These are phyloP conservation scores for Mungos mungo DNA, from an alignment of 2,113 vertebrate genomes.

Conservation along the genomic window DNA sequence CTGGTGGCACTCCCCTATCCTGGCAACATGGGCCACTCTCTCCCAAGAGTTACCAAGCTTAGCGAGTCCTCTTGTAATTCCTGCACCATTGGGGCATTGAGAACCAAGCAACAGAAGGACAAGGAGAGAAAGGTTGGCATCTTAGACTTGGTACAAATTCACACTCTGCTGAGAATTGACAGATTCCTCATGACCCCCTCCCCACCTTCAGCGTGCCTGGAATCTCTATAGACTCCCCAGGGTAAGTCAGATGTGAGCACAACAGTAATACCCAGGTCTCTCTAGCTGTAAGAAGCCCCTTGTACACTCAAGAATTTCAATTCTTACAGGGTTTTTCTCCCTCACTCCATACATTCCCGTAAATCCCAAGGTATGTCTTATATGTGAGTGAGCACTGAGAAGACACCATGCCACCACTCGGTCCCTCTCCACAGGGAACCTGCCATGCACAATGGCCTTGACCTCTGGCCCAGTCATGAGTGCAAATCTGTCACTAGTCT, in stretches of 20 bases:
- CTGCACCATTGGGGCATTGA: not conserved
- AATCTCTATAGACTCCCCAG: not conserved
- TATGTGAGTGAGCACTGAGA: not conserved
- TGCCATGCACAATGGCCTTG: not conserved
- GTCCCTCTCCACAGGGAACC: not conserved
- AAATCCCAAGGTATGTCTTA: not conserved
- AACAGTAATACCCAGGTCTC: not conserved
- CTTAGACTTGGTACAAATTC: not conserved
- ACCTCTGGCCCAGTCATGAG: not conserved
- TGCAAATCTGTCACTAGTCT: not conserved
- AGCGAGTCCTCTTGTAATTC: not conserved
- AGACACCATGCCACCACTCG: not conserved
- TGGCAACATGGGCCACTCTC: no score
- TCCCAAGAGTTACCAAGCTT: not conserved
- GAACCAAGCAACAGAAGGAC: not conserved
- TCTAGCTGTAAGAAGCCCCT: not conserved
- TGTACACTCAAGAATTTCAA: not conserved
- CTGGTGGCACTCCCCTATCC: accelerated
- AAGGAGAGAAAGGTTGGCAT: not conserved
- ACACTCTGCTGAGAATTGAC: not conserved
- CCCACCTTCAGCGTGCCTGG: accelerated
- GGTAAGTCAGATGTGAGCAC: not conserved
- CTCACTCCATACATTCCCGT: not conserved
- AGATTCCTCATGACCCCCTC: not conserved
- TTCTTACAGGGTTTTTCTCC: not conserved